phyloP scores from a whole-genome alignment of 2,797 vertebrate genomes.

The Phrynocephalus guinanensis region DNA sequence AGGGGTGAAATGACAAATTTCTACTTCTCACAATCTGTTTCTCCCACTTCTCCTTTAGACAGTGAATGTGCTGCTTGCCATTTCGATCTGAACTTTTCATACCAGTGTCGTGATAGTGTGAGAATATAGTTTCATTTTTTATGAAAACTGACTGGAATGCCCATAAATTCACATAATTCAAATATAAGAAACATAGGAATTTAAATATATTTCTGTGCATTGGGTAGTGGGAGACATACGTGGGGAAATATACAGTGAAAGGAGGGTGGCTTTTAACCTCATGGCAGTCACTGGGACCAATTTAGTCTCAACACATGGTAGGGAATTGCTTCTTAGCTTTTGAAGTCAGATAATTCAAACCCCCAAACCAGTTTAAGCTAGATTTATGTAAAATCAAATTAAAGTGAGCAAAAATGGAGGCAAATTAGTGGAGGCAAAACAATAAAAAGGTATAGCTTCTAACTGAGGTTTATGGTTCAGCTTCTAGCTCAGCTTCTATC shows the following conservation, averaged over 20 bases:
- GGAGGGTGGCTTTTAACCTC: not conserved
- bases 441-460: not conserved
- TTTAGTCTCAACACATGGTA: not conserved
- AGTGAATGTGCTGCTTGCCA: not conserved
- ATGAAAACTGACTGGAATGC: too few species aligned
- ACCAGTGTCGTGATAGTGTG: too few species aligned
- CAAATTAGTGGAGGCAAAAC: too few species aligned
- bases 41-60: not conserved
- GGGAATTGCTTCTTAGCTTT: too few species aligned
- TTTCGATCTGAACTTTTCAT: not conserved
- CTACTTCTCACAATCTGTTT: not conserved
- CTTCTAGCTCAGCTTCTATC: not conserved
- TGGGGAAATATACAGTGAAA: not conserved
- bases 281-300: not conserved
- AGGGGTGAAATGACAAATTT: not conserved
- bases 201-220: not conserved
- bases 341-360: not conserved
- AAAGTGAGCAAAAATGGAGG: not conserved
- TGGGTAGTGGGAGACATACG: not conserved
- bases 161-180: not conserved
- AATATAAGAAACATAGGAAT: not conserved
- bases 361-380: not conserved
- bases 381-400: not conserved
- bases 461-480: not conserved
- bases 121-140: too few species aligned